Evolutionary conservation across 2,888 invertebrate species (phyloP).

Genomic region (Marronus borbonicus): DNA sequence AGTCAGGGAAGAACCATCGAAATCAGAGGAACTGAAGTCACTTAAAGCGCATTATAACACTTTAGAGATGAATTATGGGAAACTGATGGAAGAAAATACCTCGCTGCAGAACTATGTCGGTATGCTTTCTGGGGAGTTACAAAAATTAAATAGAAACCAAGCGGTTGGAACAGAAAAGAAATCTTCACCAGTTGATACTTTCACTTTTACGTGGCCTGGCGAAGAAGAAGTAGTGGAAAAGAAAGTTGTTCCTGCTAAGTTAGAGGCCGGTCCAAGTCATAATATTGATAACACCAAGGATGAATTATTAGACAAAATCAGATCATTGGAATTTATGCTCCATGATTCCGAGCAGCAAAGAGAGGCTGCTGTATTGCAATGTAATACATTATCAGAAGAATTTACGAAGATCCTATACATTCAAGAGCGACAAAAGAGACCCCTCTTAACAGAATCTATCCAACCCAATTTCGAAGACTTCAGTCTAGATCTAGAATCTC

Average conservation of each 20-base stretch:
- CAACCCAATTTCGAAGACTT: neutral
- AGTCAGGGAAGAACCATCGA: conserved; percentile 54
- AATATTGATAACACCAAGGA: conserved; percentile 61
- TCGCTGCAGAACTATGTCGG: conserved; percentile 16
- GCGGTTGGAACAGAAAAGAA: neutral
- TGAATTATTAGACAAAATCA: conserved; percentile 65
- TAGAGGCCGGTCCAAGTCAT: conserved; percentile 41
- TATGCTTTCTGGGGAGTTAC: neutral
- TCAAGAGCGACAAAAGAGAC: conserved; percentile 54
- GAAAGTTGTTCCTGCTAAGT: conserved; percentile 7
- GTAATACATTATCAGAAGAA: conserved; percentile 66
- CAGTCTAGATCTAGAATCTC: conserved; percentile 47
- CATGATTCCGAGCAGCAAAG: conserved; percentile 68
- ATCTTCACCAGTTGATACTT: neutral
- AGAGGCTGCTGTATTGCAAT: conserved; percentile 65
- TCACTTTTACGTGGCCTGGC: conserved; percentile 46
- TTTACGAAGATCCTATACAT: conserved; percentile 64
- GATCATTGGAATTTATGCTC: conserved; percentile 68
- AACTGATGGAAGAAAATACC: conserved; percentile 41
- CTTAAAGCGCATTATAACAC: conserved; percentile 35
- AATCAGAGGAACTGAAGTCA: conserved; percentile 54
- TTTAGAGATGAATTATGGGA: conserved; percentile 33
- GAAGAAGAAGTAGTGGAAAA: conserved; percentile 23
- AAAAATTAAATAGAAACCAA: neutral
- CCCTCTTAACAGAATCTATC: neutral